Conservation (phyloP, 53 echinoderm and acorn worm genomes). For the Luidia sarsii region DNA sequence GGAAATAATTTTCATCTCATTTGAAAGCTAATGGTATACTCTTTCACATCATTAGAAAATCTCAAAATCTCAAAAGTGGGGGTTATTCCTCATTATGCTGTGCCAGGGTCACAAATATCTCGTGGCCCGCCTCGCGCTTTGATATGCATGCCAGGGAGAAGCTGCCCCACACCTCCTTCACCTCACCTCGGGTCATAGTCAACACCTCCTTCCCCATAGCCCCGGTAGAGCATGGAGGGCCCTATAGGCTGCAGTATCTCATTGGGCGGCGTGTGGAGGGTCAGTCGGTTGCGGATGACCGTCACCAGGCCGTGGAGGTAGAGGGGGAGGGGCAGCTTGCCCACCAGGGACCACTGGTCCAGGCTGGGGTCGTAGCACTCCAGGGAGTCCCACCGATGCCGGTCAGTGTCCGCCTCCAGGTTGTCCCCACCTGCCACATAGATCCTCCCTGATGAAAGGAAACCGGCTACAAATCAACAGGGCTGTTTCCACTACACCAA, state of each 20-base stretch:
- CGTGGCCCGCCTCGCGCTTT: too few relatives aligned
- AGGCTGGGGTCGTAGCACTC: conserved; percentile 77
- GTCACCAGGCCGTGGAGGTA: conserved; percentile 77
- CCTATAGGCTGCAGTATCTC: conserved; percentile 44
- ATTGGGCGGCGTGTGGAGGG: conserved; percentile 35
- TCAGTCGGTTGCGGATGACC: conserved; percentile 46
- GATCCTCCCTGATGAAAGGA: conserved; percentile 63
- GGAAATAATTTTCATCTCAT: too few relatives aligned
- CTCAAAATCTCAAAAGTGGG: too few relatives aligned
- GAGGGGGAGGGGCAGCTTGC: conserved; percentile 62
- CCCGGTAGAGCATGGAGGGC: conserved; percentile 75
- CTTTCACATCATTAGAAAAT: too few relatives aligned
- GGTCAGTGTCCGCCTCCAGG: conserved; percentile 33
- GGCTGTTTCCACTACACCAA: too few relatives aligned
- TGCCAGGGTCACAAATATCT: too few relatives aligned
- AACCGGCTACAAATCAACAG: background rate
- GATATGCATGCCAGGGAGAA: too few relatives aligned
- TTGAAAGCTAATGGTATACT: too few relatives aligned
- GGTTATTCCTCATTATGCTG: too few relatives aligned
- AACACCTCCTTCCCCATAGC: conserved; percentile 54
- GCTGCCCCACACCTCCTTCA: too few relatives aligned
- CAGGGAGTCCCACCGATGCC: conserved; percentile 53
- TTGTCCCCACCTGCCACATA: conserved; percentile 83
- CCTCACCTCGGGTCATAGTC: conserved; percentile 65
- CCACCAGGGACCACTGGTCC: conserved; percentile 57